Conservation (phyloP, 2,113 vertebrate species). For the Nicator chloris region DNA sequence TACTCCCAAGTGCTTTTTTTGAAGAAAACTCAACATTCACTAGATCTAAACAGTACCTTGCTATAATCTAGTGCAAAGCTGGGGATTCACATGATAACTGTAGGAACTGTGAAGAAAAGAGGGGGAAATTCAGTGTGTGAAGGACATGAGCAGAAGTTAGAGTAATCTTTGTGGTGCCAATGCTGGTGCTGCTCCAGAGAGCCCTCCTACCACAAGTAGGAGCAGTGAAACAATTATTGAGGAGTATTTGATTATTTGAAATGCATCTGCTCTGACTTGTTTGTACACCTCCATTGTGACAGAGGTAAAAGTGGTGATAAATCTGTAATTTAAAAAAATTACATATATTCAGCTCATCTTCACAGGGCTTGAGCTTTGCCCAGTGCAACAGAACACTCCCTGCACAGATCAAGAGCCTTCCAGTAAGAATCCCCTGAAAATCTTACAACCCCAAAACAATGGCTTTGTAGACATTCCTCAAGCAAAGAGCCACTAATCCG, state of each 20-base stretch:
- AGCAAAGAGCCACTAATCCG: background rate
- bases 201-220: rapidly evolving
- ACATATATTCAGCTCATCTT: background rate
- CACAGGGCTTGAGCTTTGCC: background rate
- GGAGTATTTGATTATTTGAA: background rate
- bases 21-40: background rate
- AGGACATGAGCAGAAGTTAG: background rate
- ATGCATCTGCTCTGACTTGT: background rate
- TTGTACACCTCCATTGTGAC: background rate
- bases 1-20: background rate
- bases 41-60: background rate
- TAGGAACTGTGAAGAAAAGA: background rate
- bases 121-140: background rate
- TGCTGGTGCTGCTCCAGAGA: background rate
- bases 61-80: background rate
- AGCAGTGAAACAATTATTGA: background rate
- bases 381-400: background rate
- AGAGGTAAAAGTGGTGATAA: background rate
- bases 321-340: background rate
- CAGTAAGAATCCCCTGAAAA: background rate
- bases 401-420: background rate
- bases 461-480: background rate
- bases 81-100: background rate
- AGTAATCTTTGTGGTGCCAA: background rate
- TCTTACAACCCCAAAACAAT: background rate